A percentile compares a stretch with the other conserved stretches of the same genome.
Evolutionary conservation across 2,888 invertebrate genomes (phyloP).

Genomic region (Brenthis daphne): DNA sequence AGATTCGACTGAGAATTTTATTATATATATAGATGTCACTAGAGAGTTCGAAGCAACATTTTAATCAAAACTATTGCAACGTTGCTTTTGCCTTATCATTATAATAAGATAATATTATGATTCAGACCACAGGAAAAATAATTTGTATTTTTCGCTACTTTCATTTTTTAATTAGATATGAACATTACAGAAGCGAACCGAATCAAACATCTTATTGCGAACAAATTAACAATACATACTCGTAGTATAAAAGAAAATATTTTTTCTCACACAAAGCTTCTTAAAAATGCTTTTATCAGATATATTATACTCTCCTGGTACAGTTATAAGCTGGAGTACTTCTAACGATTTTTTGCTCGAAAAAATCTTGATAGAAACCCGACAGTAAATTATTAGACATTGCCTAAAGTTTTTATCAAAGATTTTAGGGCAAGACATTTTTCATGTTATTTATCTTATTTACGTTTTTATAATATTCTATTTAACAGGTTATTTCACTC

Average conservation of each 20-base stretch:
- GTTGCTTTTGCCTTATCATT: too few relatives aligned
- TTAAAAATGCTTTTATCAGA: constrained; percentile 2
- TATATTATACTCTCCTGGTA: background rate
- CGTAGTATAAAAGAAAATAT: background rate
- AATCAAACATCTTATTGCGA: background rate
- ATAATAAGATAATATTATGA: too few relatives aligned
- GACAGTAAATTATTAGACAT: constrained; percentile 50
- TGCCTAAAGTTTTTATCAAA: constrained; percentile 39
- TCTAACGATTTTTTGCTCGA: constrained; percentile 56
- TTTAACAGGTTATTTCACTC: background rate
- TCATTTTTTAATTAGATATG: too few relatives aligned
- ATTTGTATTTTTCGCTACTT: too few relatives aligned
- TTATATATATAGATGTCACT: background rate
- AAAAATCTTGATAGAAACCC: constrained; percentile 49
- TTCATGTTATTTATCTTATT: constrained; percentile 23
- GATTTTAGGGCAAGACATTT: constrained; percentile 42
- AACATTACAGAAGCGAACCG: background rate
- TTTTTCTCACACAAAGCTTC: constrained; percentile 6
- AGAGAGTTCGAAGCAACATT: background rate
- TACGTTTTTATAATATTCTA: constrained; percentile 3
- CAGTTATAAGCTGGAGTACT: constrained; percentile 49
- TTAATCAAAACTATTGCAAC: too few relatives aligned
- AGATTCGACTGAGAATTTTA: too few relatives aligned
- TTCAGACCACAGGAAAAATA: too few relatives aligned
- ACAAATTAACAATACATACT: background rate